Evolutionary conservation across 2,888 invertebrate genomes (phyloP).

Genomic region (Parasteatoda lunata): DNA sequence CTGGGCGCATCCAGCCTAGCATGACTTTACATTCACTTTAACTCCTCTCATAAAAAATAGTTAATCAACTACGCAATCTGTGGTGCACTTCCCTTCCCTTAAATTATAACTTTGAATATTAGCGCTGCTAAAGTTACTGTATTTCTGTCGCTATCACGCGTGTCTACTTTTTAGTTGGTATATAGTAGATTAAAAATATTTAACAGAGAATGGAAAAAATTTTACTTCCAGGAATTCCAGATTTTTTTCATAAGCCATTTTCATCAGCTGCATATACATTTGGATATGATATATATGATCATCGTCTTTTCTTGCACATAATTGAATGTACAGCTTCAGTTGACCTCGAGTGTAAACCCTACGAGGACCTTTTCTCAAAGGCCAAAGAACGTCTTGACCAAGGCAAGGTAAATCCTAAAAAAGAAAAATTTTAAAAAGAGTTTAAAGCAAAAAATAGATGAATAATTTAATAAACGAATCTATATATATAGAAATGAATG

Average conservation of each 20-base stretch:
- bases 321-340: slow-evolving; percentile 22
- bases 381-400: slow-evolving; percentile 29
- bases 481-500: too few relatives aligned
- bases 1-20: too few relatives aligned
- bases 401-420: slow-evolving; percentile 49
- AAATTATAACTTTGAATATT: too few relatives aligned
- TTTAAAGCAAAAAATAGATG: not conserved
- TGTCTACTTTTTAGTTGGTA: too few relatives aligned
- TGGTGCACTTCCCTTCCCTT: too few relatives aligned
- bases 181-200: not conserved
- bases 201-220: not conserved
- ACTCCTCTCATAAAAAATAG: too few relatives aligned
- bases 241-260: slow-evolving; percentile 33
- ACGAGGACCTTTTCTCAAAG: slow-evolving; percentile 39
- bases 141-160: too few relatives aligned
- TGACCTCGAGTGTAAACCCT: slow-evolving; percentile 38
- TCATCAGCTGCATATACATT: slow-evolving; percentile 37
- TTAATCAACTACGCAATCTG: too few relatives aligned
- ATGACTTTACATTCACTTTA: too few relatives aligned
- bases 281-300: slow-evolving; percentile 35
- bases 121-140: too few relatives aligned
- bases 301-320: slow-evolving; percentile 7
- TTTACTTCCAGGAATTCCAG: slow-evolving; percentile 21
- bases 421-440: not conserved
- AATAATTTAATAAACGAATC: too few relatives aligned